Evolutionary conservation across 2,113 vertebrate species (phyloP).

Genomic region (Acanthochromis polyacanthus): DNA sequence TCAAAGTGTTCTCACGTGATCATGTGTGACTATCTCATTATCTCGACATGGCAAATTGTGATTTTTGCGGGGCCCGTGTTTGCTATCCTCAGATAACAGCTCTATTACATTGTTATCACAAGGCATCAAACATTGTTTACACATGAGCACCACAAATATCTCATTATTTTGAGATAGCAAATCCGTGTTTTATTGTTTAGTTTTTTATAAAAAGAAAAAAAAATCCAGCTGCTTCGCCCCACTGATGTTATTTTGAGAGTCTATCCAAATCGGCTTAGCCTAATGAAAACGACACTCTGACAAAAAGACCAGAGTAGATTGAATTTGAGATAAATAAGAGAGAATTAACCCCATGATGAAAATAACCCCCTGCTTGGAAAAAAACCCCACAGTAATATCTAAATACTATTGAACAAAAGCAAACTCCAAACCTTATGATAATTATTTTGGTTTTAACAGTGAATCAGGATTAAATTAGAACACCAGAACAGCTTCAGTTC

Average conservation of each 20-base stretch:
- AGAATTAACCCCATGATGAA: conserved; percentile 24
- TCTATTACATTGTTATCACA: conserved; percentile 64
- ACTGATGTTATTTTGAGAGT: conserved; percentile 53
- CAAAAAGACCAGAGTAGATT: conserved; percentile 27
- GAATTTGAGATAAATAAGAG: conserved; percentile 11
- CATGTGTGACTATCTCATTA: conserved; percentile 52
- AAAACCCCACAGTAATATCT: conserved; percentile 2
- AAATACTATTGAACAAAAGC: conserved; percentile 6
- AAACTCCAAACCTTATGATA: conserved; percentile 1
- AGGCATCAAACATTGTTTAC: conserved; percentile 54
- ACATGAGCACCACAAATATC: conserved; percentile 38
- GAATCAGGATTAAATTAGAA: background rate
- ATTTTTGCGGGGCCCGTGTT: conserved; percentile 21
- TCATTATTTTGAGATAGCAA: conserved; percentile 66
- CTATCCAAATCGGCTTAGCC: conserved; percentile 64
- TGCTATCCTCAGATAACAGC: conserved; percentile 38
- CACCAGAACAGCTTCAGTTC: background rate
- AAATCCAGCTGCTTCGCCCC: conserved; percentile 50
- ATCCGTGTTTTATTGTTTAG: conserved; percentile 8
- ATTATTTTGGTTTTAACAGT: background rate
- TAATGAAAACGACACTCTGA: conserved; percentile 50
- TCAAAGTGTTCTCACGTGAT: conserved; percentile 26
- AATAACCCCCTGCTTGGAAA: background rate
- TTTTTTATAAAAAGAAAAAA: too few species aligned
- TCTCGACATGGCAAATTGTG: conserved; percentile 6